phyloP scores from a whole-genome alignment of 1,140 invertebrate species.

The Bombus superbus region DNA sequence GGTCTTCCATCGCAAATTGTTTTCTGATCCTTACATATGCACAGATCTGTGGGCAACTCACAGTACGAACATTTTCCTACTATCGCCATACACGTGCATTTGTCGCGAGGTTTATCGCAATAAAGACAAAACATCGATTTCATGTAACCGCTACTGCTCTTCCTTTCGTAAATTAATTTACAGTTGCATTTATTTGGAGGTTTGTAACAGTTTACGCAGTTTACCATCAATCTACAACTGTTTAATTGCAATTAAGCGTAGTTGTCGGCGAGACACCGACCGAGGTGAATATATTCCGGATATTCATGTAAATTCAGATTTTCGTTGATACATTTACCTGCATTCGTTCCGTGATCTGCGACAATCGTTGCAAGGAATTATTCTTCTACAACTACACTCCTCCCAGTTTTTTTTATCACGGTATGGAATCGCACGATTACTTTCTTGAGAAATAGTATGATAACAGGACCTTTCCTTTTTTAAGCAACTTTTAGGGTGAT shows the following conservation, averaged over 20 bases:
- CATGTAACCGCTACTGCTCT: background rate
- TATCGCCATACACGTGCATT: conserved; percentile 61
- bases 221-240: conserved; percentile 15
- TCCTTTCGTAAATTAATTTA: background rate
- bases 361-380: background rate
- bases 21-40: conserved; percentile 48
- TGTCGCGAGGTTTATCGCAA: conserved; percentile 62
- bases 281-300: no score
- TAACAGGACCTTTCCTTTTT: conserved; percentile 33
- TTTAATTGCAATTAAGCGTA: background rate
- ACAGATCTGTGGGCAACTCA: conserved; percentile 54
- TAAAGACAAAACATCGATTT: conserved; percentile 67
- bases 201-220: conserved; percentile 16
- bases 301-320: no score
- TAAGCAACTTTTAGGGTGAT: conserved; percentile 40
- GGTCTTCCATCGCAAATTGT: conserved; percentile 28
- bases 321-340: conserved; percentile 14
- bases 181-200: conserved; percentile 20
- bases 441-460: background rate
- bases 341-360: conserved; percentile 14
- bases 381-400: conserved; percentile 38
- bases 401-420: conserved; percentile 34
- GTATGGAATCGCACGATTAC: background rate
- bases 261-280: background rate
- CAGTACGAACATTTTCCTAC: conserved; percentile 61